Conservation (phyloP, 92 coral and sea anemone genomes). For the Zoanthus sociatus region DNA sequence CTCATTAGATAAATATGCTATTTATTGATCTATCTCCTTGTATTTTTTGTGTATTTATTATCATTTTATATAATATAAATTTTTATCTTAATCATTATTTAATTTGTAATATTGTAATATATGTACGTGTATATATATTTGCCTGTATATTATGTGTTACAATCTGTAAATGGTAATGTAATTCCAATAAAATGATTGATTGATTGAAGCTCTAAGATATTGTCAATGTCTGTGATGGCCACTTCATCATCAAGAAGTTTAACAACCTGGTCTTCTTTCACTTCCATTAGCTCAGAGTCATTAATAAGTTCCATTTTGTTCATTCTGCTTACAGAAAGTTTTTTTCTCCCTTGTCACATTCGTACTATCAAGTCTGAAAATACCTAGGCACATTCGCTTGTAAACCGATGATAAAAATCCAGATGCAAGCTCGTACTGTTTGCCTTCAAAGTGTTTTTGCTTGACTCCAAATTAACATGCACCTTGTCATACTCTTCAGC, state of each 20-base stretch:
- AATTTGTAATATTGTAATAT: too few species aligned
- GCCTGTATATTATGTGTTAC: too few species aligned
- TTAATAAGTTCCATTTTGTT: constrained; percentile 40
- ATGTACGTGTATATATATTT: too few species aligned
- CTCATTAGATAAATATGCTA: too few species aligned
- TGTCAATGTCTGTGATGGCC: constrained; percentile 42
- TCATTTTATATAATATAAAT: too few species aligned
- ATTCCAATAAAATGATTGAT: too few species aligned
- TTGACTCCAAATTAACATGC: constrained; percentile 31
- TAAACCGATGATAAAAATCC: constrained; percentile 54
- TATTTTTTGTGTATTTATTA: too few species aligned
- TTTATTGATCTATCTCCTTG: too few species aligned
- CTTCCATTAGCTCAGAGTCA: constrained; percentile 39
- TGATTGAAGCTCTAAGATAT: too few species aligned
- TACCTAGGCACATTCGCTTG: constrained; percentile 35
- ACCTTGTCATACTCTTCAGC: constrained; percentile 59
- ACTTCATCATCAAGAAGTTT: constrained; percentile 43
- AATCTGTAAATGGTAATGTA: too few species aligned
- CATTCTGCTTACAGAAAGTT: constrained; percentile 50
- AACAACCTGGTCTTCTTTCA: constrained; percentile 45
- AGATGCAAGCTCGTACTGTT: constrained; percentile 43
- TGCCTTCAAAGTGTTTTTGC: constrained; percentile 5
- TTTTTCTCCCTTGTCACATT: constrained; percentile 64
- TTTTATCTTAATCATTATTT: too few species aligned
- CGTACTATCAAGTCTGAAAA: constrained; percentile 51